phyloP scores from a whole-genome alignment of 1,140 invertebrate species.

The Philopotamus ludificatus region DNA sequence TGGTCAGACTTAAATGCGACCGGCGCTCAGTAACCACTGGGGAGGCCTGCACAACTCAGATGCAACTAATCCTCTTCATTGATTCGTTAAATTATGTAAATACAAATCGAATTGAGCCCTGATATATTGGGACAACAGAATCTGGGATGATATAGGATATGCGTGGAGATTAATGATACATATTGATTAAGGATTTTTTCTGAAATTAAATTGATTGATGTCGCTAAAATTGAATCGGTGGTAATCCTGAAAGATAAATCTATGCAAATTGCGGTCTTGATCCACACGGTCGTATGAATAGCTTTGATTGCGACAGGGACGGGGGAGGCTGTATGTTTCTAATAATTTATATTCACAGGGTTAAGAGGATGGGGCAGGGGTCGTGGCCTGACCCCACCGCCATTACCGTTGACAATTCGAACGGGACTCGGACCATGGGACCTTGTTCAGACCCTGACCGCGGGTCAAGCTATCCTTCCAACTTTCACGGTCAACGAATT shows the following conservation, averaged over 20 bases:
- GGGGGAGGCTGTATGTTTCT: conserved; percentile 32
- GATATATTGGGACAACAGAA: no score
- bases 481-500: neutral
- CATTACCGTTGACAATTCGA: conserved; percentile 30
- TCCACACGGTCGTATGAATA: conserved; percentile 28
- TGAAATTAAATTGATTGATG: neutral
- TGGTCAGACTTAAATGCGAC: neutral
- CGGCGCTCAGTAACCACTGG: neutral
- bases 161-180: no score
- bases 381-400: conserved; percentile 8
- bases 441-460: neutral
- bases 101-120: neutral
- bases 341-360: conserved; percentile 40
- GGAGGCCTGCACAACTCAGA: neutral
- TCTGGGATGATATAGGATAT: no score
- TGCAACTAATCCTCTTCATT: neutral
- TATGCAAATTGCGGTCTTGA: conserved; percentile 38
- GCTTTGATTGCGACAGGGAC: conserved; percentile 31
- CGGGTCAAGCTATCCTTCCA: neutral
- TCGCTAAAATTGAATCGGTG: conserved; percentile 15
- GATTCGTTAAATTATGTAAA: neutral
- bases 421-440: neutral
- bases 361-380: conserved; percentile 23
- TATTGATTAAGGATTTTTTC: no score
- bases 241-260: conserved; percentile 25